Percentiles rank a stretch among this genome's conserved stretches.
Evolutionary conservation across 2,113 vertebrate genomes (phyloP).

Genomic region (Salvelinus alpinus): DNA sequence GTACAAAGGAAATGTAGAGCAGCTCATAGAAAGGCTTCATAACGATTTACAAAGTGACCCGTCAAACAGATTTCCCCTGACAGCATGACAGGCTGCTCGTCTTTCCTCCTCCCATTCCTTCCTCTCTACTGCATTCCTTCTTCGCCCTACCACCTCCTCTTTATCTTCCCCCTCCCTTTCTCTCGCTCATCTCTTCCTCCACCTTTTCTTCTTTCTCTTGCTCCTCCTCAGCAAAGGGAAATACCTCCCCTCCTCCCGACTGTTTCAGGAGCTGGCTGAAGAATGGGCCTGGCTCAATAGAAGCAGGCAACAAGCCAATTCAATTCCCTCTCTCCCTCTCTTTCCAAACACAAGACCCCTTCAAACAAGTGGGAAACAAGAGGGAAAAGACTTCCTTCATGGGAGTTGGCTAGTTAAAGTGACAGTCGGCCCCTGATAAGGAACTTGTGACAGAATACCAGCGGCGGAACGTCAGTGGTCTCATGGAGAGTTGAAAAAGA

Average conservation of each 20-base stretch:
- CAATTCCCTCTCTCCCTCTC: conserved; percentile 40
- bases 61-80: conserved; percentile 88
- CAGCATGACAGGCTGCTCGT: conserved; percentile 79
- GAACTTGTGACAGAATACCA: conserved; percentile 36
- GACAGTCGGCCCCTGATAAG: conserved; percentile 60
- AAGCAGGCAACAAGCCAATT: conserved; percentile 61
- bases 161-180: not conserved
- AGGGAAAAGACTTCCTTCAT: conserved; percentile 65
- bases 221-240: not conserved
- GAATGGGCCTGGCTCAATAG: conserved; percentile 57
- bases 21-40: conserved; percentile 83
- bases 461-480: not conserved
- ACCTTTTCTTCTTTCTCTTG: not conserved
- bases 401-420: conserved; percentile 70
- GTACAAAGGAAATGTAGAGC: conserved; percentile 67
- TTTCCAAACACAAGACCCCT: conserved; percentile 62
- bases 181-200: no score
- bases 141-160: conserved; percentile 36
- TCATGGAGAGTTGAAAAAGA: not conserved
- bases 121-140: conserved; percentile 2
- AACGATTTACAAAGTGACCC: conserved; percentile 95
- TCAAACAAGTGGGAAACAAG: conserved; percentile 57
- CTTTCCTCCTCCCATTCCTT: not conserved
- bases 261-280: conserved; percentile 50
- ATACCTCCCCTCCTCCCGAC: not conserved